These are phyloP conservation scores for Chalcis sispes DNA, from an alignment of 2,888 invertebrate genomes.

Conservation along the genomic window DNA sequence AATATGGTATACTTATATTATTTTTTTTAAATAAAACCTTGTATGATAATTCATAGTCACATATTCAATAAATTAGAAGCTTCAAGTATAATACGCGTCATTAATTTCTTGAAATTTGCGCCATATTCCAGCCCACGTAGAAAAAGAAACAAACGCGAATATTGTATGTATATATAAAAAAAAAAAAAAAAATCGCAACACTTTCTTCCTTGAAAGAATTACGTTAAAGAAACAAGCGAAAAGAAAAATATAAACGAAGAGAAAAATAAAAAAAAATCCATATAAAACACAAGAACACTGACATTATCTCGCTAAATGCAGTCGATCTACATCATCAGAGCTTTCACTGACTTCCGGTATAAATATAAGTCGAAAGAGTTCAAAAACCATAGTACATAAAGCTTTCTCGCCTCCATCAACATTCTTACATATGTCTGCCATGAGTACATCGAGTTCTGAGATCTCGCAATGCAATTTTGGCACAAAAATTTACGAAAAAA, in stretches of 20 bases:
- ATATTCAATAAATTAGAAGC: conserved; percentile 25
- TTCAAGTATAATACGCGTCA: conserved; percentile 12
- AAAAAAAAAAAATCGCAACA: background rate
- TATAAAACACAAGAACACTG: conserved; percentile 7
- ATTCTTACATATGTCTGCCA: background rate
- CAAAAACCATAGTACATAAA: conserved; percentile 3
- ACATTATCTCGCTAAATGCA: conserved; percentile 35
- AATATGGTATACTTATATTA: too few relatives aligned
- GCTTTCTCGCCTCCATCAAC: conserved; percentile 26
- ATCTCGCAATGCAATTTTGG: conserved; percentile 20
- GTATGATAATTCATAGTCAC: too few relatives aligned
- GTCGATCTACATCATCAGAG: conserved; percentile 50
- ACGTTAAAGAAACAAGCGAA: too few relatives aligned
- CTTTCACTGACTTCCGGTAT: conserved; percentile 53
- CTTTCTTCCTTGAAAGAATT: conserved; percentile 1
- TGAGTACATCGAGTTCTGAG: conserved; percentile 3
- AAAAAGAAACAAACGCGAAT: conserved; percentile 3
- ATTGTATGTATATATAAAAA: too few relatives aligned
- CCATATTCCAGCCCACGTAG: background rate
- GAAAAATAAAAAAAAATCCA: background rate
- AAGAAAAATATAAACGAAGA: conserved; percentile 15
- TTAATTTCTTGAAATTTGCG: conserved; percentile 34
- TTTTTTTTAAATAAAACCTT: too few relatives aligned
- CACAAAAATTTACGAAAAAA: conserved; percentile 22
- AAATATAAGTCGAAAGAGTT: background rate